A percentile compares a stretch with the other conserved stretches of the same genome.
phyloP scores from a whole-genome alignment of 2,888 invertebrate species.

The Copidosoma aretas region DNA sequence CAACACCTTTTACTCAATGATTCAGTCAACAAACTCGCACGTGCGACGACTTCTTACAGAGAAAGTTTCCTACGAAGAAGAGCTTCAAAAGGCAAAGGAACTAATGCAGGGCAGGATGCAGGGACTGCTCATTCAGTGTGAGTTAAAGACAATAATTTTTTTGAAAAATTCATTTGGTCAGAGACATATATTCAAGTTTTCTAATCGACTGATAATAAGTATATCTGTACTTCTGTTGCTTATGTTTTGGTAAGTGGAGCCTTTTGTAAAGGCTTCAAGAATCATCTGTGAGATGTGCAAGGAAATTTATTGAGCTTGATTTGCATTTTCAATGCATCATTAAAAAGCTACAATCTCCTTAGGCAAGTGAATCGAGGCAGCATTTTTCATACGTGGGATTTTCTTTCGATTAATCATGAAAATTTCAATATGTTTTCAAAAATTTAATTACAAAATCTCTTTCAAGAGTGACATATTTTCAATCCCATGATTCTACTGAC shows the following conservation, averaged over 20 bases:
- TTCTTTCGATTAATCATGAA: slow-evolving; percentile 23
- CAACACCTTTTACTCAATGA: slow-evolving; percentile 93
- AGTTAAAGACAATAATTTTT: slow-evolving; percentile 65
- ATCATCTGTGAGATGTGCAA: slow-evolving; percentile 18
- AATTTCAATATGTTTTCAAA: slow-evolving; percentile 22
- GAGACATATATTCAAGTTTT: slow-evolving; percentile 25
- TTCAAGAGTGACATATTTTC: slow-evolving; percentile 17
- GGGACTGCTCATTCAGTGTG: slow-evolving; percentile 88
- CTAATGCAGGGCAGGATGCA: slow-evolving; percentile 84
- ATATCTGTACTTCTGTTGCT: slow-evolving; percentile 50
- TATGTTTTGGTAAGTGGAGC: slow-evolving; percentile 53
- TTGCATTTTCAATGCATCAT: slow-evolving; percentile 29
- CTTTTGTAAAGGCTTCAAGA: slow-evolving; percentile 32
- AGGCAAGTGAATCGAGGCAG: slow-evolving; percentile 20
- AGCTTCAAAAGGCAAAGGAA: slow-evolving; percentile 83
- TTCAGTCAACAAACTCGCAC: slow-evolving; percentile 93
- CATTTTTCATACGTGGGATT: slow-evolving; percentile 28
- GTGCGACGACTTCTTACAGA: slow-evolving; percentile 84
- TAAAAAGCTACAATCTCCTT: slow-evolving; percentile 27
- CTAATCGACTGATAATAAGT: slow-evolving; percentile 39
- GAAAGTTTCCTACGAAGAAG: slow-evolving; percentile 87
- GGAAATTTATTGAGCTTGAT: slow-evolving; percentile 14
- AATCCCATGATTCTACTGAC: background rate
- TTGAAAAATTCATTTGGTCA: slow-evolving; percentile 20
- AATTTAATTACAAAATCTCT: slow-evolving; percentile 28